Evolutionary conservation across 2,888 invertebrate species (phyloP), one percentile per base, ranked within the genome.

Genomic region (Zonitis immaculata): DNA sequence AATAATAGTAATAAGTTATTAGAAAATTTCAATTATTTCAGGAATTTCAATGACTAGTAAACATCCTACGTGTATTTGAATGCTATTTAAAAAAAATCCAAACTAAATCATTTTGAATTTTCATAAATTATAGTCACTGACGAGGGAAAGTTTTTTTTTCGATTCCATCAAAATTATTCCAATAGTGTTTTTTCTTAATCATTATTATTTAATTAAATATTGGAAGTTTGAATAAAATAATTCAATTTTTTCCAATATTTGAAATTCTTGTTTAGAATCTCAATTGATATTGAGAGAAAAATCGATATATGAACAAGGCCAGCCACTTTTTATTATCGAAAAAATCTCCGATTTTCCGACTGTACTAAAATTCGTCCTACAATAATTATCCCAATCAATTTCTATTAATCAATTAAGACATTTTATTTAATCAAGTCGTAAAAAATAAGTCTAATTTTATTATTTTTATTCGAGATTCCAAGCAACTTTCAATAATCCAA

Each of bases 21-120:
- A n/a, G 11, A 5, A 28, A 28, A 28, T 28, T 52, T 48, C 28
- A 32, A 49, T 39, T 49, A 46, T 49, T 54, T 54, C 47, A 42
- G 44, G 51, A 54, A 54, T 54, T 47, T 44, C 47, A 43, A 54
- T 27, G 49, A 47, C 46, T 46, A 39, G 53, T 45, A 49, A 53
- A 53, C 49, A 53, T 42, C 18, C 16, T 1, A 16, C 6, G 35
- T 35, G 8, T 35, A 4, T 18, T 9, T 18, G 35, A 16, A 3
- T 14, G 35, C n/a, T n/a, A n/a, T n/a, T n/a, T n/a, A n/a, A n/a
- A n/a, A n/a, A n/a, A n/a, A n/a, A n/a, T n/a, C n/a, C n/a, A n/a
- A n/a, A n/a, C n/a, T n/a, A n/a, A n/a, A n/a, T n/a, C n/a, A n/a
- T n/a, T n/a, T n/a, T n/a, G 3, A 39, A n/a, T 39, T 11, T 20